Percentiles rank a stretch among this genome's conserved stretches.
Conservation (phyloP, 2,113 vertebrate genomes). For the Centropus bengalensis region DNA sequence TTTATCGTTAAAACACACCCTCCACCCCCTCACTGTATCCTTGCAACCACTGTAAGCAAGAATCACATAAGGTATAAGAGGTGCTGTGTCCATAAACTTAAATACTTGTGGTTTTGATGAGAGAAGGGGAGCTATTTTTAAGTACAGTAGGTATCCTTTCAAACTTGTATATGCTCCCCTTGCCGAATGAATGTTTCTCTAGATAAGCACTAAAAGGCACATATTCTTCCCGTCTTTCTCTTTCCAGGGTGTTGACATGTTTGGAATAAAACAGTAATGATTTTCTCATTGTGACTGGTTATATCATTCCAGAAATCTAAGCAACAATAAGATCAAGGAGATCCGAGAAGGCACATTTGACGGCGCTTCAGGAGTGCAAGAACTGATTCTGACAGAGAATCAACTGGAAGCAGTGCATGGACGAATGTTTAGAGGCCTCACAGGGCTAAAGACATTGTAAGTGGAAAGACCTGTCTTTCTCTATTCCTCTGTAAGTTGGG, state of each 20-base stretch:
- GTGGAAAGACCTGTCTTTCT: slow-evolving; percentile 35
- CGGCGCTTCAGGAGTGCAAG: slow-evolving; percentile 85
- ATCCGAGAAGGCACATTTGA: slow-evolving; percentile 91
- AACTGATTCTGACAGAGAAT: slow-evolving; percentile 93
- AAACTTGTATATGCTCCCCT: neutral
- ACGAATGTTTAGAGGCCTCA: slow-evolving; percentile 89
- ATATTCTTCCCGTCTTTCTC: neutral
- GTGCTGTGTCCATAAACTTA: neutral
- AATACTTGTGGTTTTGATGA: neutral
- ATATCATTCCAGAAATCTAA: slow-evolving; percentile 85
- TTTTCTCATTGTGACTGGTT: neutral
- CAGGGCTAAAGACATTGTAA: slow-evolving; percentile 92
- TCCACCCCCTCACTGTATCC: neutral
- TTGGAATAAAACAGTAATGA: neutral
- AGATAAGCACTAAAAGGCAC: neutral
- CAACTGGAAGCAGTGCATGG: slow-evolving; percentile 88
- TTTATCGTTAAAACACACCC: neutral
- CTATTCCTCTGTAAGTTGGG: neutral
- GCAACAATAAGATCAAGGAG: slow-evolving; percentile 95
- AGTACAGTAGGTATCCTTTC: neutral
- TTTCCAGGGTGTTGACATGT: neutral
- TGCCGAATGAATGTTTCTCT: neutral
- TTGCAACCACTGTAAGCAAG: neutral
- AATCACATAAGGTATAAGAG: neutral
- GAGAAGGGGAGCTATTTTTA: neutral